Base-by-base conservation (phyloP, 2,113 vertebrate species). In the Microtus pennsylvanicus region DNA sequence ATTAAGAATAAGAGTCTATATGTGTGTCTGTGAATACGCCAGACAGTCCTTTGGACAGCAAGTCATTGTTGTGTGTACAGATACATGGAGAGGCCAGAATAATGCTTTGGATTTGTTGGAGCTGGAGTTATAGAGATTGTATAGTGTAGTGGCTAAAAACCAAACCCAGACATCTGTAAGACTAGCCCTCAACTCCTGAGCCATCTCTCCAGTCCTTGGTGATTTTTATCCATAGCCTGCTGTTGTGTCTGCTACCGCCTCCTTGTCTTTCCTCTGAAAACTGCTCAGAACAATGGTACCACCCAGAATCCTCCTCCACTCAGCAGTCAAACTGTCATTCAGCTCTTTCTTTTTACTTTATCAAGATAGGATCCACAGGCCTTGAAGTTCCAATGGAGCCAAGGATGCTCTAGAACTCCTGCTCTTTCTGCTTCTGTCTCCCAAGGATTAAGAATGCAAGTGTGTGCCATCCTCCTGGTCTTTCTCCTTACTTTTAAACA, bases 401-500 rank as follows among this genome's bases (percentile, higher is more conserved):
- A n/a, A n/a, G n/a, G 58, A 42, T 63, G 35, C 22, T 83, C 81
- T 83, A 42, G n/a, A 45, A 45, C 58, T 85, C 81, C 24, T 63
- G 16, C 16, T 86, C 82, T 45, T 92, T 7, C 58, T 76, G 13
- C 12, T 58, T 19, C 55, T 58, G 55, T 21, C 55, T 58, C 5
- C 55, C 55, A 58, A 5, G 55, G 55, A 58, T 58, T 58, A 58
- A 19, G 55, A 58, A 19, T 58, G 17, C 55, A 19, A 58, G 55
- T 19, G 55, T 58, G 55, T 58, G 55, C 55, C 55, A 58, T 14
- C 38, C 52, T 42, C 70, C 30, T 88, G 80, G 74, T 61, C 19
- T 52, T 80, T 83, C 91, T 67, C 14, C 88, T 94, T 93, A 35
- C 65, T 89, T 94, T 86, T 77, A 86, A 91, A 72, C 28, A 67